Evolutionary conservation across 2,888 invertebrate species (phyloP).

Genomic region (Stenoptilia bipunctidactyla): DNA sequence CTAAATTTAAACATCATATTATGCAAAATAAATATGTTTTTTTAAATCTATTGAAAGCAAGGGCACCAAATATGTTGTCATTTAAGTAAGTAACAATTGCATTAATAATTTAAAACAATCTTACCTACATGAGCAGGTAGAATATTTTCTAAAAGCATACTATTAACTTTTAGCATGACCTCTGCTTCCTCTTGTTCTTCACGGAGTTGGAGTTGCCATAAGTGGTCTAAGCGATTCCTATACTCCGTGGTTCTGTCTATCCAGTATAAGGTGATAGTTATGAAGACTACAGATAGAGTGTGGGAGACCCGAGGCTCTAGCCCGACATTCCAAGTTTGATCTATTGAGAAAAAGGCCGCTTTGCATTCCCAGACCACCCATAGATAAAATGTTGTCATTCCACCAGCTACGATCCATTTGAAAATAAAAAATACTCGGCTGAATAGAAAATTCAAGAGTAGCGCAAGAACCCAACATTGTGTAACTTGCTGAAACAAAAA

Average conservation of each 20-base stretch:
- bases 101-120: constrained; percentile 27
- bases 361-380: constrained; percentile 77
- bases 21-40: too few relatives aligned
- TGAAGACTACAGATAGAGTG: constrained; percentile 78
- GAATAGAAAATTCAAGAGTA: constrained; percentile 84
- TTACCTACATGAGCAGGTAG: constrained; percentile 92
- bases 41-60: too few relatives aligned
- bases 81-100: too few relatives aligned
- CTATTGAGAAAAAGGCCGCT: constrained; percentile 65
- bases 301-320: constrained; percentile 79
- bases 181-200: constrained; percentile 89
- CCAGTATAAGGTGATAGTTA: constrained; percentile 83
- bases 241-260: constrained; percentile 93
- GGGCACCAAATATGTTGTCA: too few relatives aligned
- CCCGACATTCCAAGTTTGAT: constrained; percentile 78
- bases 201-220: constrained; percentile 76
- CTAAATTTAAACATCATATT: too few relatives aligned
- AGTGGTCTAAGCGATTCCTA: constrained; percentile 87
- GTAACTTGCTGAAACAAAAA: constrained; percentile 79
- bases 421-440: constrained; percentile 86
- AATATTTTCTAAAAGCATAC: constrained; percentile 91
- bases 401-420: constrained; percentile 79
- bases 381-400: constrained; percentile 76
- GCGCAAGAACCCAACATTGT: constrained; percentile 74
- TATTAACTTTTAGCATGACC: constrained; percentile 89